Evolutionary conservation across 2,888 invertebrate genomes (phyloP).

Genomic region (Aplocera efformata): DNA sequence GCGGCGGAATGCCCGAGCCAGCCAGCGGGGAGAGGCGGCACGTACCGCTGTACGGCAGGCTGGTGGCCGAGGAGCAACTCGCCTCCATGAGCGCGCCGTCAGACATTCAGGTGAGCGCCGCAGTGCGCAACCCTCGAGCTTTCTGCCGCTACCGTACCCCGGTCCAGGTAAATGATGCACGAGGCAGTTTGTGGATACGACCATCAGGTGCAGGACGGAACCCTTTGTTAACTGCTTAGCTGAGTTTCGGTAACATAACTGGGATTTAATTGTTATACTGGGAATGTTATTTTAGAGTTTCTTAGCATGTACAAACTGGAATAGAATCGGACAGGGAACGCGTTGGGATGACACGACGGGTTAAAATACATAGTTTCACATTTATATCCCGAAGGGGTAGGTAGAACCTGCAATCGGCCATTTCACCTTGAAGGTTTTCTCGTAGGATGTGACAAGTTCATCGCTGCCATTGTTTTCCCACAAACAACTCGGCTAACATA

Average conservation of each 20-base stretch:
- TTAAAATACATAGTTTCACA: too few species aligned
- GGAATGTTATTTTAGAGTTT: slow-evolving; percentile 8
- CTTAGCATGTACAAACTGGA: slow-evolving; percentile 1
- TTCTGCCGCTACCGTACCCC: slow-evolving; percentile 75
- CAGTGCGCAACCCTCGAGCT: slow-evolving; percentile 76
- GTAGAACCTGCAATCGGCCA: too few species aligned
- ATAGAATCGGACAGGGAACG: neutral
- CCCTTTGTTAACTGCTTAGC: slow-evolving; percentile 15
- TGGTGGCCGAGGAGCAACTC: slow-evolving; percentile 94
- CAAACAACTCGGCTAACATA: too few species aligned
- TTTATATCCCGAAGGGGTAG: too few species aligned
- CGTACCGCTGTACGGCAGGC: slow-evolving; percentile 92
- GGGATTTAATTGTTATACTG: too few species aligned
- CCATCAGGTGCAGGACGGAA: slow-evolving; percentile 8
- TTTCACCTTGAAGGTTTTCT: too few species aligned
- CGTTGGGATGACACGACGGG: too few species aligned
- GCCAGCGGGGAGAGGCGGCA: slow-evolving; percentile 82
- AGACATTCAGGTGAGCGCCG: slow-evolving; percentile 83
- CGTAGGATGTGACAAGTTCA: too few species aligned
- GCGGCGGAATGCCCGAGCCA: slow-evolving; percentile 69
- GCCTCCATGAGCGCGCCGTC: slow-evolving; percentile 82
- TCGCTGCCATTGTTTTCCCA: too few species aligned
- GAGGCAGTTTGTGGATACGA: slow-evolving; percentile 66
- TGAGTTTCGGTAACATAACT: too few species aligned
- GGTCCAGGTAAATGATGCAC: slow-evolving; percentile 76